phyloP scores from a whole-genome alignment of 1,140 invertebrate genomes.

The Drosophila virilis region DNA sequence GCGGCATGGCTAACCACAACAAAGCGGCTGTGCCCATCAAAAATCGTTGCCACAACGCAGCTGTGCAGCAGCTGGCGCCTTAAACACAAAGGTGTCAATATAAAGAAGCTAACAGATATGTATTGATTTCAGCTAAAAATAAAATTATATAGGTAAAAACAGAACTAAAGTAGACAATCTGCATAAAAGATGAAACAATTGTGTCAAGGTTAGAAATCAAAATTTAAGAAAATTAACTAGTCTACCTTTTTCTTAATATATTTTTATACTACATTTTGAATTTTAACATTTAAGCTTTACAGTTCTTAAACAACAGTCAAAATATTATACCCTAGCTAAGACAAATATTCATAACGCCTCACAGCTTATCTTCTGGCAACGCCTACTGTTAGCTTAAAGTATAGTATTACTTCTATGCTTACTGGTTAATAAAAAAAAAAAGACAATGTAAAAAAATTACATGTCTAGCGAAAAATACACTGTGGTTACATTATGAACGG shows the following conservation, averaged over 20 bases:
- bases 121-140: too few relatives aligned
- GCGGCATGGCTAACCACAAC: conserved; percentile 44
- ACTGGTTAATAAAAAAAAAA: background rate
- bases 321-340: background rate
- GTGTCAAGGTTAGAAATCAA: too few relatives aligned
- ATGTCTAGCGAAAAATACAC: conserved; percentile 46
- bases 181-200: too few relatives aligned
- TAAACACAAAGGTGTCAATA: conserved; percentile 5
- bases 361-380: conserved; percentile 23
- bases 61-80: conserved; percentile 8
- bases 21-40: conserved; percentile 17
- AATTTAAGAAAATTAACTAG: too few relatives aligned
- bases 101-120: background rate
- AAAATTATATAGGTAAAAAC: too few relatives aligned
- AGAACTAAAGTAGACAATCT: too few relatives aligned
- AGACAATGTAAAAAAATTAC: conserved; percentile 15
- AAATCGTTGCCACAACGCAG: conserved; percentile 15
- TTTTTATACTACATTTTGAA: too few relatives aligned
- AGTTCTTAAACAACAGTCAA: background rate
- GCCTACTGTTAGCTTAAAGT: conserved; percentile 34
- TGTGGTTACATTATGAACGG: conserved; percentile 79
- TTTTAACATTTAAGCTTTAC: too few relatives aligned
- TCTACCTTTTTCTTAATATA: too few relatives aligned
- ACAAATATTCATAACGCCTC: background rate
- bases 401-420: conserved; percentile 29